Percentiles rank a stretch among this genome's conserved stretches.
Conservation (phyloP, 2,888 invertebrate species). For the Boloria euphrosyne region DNA sequence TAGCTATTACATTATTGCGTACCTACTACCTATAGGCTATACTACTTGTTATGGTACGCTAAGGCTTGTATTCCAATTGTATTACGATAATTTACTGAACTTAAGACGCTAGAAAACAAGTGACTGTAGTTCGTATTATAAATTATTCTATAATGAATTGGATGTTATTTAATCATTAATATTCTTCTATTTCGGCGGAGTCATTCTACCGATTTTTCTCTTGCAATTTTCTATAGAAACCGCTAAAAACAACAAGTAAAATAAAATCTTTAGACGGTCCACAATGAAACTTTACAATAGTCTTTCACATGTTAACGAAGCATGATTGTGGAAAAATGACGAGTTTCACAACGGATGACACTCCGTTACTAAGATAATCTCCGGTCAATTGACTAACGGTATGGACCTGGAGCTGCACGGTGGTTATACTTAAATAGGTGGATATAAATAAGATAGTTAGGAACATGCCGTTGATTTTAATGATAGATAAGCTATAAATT, state of each 20-base stretch:
- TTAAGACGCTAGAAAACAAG: no score
- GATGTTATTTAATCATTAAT: no score
- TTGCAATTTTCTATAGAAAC: not conserved
- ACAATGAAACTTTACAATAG: constrained; percentile 4
- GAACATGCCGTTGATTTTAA: not conserved
- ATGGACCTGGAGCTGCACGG: constrained; percentile 48
- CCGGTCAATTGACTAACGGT: constrained; percentile 62
- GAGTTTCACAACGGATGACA: constrained; percentile 52
- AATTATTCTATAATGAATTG: no score
- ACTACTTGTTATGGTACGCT: no score
- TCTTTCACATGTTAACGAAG: constrained; percentile 18
- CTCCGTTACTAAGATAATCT: constrained; percentile 72
- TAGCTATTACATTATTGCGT: no score
- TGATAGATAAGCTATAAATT: not conserved
- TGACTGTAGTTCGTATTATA: no score
- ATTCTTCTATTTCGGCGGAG: no score
- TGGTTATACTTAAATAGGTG: constrained; percentile 18
- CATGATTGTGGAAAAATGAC: constrained; percentile 28
- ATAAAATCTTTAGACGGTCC: not conserved
- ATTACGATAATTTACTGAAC: no score
- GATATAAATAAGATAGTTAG: constrained; percentile 8
- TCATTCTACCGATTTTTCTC: not conserved
- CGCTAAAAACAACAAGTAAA: not conserved
- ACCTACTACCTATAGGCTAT: no score
- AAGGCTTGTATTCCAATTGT: no score